Evolutionary conservation across 2,113 vertebrate genomes (phyloP).

Genomic region (Alligator sinensis): DNA sequence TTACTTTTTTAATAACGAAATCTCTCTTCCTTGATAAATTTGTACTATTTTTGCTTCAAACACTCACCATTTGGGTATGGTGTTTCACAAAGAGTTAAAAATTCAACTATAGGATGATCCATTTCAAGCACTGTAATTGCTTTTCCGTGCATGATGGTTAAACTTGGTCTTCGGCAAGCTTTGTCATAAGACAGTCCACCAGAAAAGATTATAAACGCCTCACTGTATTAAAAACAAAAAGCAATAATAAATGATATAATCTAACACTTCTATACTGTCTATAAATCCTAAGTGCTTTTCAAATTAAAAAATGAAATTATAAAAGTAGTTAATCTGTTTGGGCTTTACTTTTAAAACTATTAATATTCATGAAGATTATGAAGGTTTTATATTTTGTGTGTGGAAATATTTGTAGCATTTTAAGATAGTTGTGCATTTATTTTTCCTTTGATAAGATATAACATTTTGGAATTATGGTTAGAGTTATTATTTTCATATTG

Average conservation of each 20-base stretch:
- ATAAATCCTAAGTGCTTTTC: background rate
- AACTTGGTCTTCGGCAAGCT: constrained; percentile 90
- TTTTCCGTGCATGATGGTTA: constrained; percentile 99
- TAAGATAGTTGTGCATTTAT: too few species aligned
- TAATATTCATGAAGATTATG: background rate
- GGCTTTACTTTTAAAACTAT: background rate
- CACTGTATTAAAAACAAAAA: constrained; percentile 78
- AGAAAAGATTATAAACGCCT: constrained; percentile 97
- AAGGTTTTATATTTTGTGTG: background rate
- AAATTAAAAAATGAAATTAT: background rate
- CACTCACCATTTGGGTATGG: constrained; percentile 96
- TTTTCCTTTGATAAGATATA: too few species aligned
- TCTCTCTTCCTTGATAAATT: background rate
- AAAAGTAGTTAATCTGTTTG: background rate
- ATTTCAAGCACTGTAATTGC: constrained; percentile 98
- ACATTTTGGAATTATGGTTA: too few species aligned
- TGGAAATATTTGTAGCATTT: background rate
- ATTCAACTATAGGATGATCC: constrained; percentile 98
- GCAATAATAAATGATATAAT: background rate
- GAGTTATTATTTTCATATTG: too few species aligned
- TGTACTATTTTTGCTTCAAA: background rate
- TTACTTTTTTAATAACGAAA: background rate
- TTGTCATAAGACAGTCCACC: constrained; percentile 97
- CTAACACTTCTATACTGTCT: background rate
- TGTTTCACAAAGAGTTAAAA: constrained; percentile 96